Evolutionary conservation across 2,113 vertebrate species (phyloP), one percentile per base, ranked within the genome.

Genomic region (Gallinago undulata): DNA sequence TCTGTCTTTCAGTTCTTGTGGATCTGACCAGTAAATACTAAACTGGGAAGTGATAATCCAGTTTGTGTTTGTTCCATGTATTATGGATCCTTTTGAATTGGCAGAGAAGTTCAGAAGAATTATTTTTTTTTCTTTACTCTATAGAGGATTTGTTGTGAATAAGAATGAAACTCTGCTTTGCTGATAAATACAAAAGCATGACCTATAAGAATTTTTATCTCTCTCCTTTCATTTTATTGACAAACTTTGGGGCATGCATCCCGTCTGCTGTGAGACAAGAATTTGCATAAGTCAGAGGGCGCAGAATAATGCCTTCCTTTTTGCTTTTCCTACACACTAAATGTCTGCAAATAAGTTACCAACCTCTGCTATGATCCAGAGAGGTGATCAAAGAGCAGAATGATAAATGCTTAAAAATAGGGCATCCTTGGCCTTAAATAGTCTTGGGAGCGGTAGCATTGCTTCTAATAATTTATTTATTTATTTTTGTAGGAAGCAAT

Each of bases 251-350:
- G 66, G 27, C 37, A 87, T 39, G 7, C 57, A 94, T 78, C 45
- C 43, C 7, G 1, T 79, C 74, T 95, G n/a, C 72, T 43, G 12
- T 43, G 63, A 93, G 66, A 74, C 10, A 64, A 39, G 51, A 75
- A 97, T 98, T 97, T 96, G 76, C 91, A 96, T 98, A 90, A 93
- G 80, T 93, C 39, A 64, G 24, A 89, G 57, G n/a, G 59, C 31
- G 80, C 9, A 91, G 25, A 84, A 66, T 37, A 95, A 76, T 93
- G 30, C 9, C 64, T 95, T 88, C 6, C 7, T 85, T 87, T 91
- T 57, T 70, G 35, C 13, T 83, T 45, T 62, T 93, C 28, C 23
- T 88, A 70, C 19, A 80, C 79, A 80, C 11, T 55, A 69, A 57
- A 50, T 18, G 11, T 30, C 62, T 66, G 21, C 31, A 89, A 87